Evolutionary conservation across 1,140 invertebrate species (phyloP), one percentile per base, ranked within the genome.

Genomic region (Bursaphelenchus mucronatus): DNA sequence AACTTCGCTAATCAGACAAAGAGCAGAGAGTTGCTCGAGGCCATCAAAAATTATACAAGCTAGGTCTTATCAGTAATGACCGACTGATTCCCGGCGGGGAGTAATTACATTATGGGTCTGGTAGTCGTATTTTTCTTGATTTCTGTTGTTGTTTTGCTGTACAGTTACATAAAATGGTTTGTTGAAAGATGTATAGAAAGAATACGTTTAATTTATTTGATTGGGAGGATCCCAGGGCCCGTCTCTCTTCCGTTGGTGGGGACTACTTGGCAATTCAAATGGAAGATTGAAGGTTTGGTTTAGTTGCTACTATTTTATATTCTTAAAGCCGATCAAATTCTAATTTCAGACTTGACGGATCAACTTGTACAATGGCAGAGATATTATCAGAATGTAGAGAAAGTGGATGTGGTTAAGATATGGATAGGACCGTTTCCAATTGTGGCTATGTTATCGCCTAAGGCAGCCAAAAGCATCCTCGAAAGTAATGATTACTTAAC

Each of bases 341-440:
- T 13, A 30, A 44, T 57, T 57, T 57, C 46, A 57, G 55, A 57
- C n/a, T 61, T 61, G 8, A 61, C 58, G 10, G 58, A 46, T 40
- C 58, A 61, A 30, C 39, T 61, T n/a, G 30, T 49, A n/a, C 45
- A 61, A 61, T 47, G 43, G 58, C 50, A 41, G 17, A 40, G 30
- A 44, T 47, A 43, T 50, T 59, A 59, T 44, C 41, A 59, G 40
- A 45, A 59, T n/a, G 6, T 30, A 59, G 11, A 11, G 41, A 67
- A 69, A 21, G 50, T 15, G 13, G 64, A 70, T 19, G 17, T 56
- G 13, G 15, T 61, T 13, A n/a, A 13, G 11, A 17, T 67, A 8
- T 67, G 66, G 66, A 51, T 67, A 8, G 66, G 66, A 30, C 66
- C 66, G 13, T 67, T 67, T 57, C 67, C 66, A 46, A 49, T 67